Percentiles rank a stretch among this genome's conserved stretches.
phyloP scores from a whole-genome alignment of 2,113 vertebrate genomes.

The Naja naja region DNA sequence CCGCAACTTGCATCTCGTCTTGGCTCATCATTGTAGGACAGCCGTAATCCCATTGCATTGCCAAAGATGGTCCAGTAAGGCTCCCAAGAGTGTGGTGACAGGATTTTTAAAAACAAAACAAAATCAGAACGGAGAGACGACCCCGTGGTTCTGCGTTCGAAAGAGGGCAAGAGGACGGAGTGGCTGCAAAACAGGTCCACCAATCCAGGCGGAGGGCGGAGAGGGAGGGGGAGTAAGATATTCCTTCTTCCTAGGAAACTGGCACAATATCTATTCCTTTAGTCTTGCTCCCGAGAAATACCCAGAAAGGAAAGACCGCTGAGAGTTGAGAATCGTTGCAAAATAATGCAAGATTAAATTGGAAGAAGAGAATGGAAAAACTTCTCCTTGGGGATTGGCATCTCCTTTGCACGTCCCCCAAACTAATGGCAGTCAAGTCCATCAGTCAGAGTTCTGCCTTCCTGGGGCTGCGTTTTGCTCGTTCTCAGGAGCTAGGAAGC shows the following conservation, averaged over 20 bases:
- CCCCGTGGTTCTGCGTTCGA: neutral
- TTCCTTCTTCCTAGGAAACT: neutral
- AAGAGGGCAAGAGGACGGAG: neutral
- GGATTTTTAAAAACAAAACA: neutral
- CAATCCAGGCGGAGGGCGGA: neutral
- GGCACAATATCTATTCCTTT: neutral
- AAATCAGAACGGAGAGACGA: neutral
- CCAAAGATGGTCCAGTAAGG: neutral
- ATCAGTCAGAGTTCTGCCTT: neutral
- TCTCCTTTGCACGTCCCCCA: neutral
- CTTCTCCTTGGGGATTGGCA: neutral
- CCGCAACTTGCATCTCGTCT: neutral
- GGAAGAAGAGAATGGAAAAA: neutral
- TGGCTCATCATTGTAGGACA: too few species aligned
- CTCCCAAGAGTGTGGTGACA: neutral
- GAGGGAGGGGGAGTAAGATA: too few species aligned
- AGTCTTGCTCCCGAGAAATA: neutral
- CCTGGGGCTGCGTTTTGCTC: neutral
- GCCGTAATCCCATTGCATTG: too few species aligned
- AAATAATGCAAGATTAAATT: too few species aligned
- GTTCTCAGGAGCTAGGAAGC: neutral
- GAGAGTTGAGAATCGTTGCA: neutral
- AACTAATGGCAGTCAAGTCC: neutral
- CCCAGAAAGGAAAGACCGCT: neutral
- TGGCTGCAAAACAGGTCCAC: neutral